These are phyloP conservation scores for Aurelia coerulea DNA, from an alignment of 30 jellyfish, hydroid and myxozoan genomes.

Conservation along the genomic window DNA sequence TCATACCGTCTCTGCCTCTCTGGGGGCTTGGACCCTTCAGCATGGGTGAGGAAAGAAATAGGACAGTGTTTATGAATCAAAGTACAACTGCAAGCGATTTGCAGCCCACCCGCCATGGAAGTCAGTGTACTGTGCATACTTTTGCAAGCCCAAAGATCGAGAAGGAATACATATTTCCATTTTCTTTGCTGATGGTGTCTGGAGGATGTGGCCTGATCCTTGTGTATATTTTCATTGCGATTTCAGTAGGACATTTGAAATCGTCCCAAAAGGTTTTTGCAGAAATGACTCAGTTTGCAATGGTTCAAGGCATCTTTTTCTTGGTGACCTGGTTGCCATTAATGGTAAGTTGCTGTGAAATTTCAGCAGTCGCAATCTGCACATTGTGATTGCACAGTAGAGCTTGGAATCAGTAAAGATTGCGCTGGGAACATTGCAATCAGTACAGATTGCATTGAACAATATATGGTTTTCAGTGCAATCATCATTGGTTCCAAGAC, in stretches of 20 bases:
- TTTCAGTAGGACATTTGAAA: conserved; percentile 35
- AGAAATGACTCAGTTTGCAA: conserved; percentile 54
- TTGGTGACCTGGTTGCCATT: conserved; percentile 65
- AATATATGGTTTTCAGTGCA: background rate
- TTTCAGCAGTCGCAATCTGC: too few species aligned
- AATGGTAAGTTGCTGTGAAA: conserved; percentile 25
- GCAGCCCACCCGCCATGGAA: background rate
- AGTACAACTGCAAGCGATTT: background rate
- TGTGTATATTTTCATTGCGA: conserved; percentile 23
- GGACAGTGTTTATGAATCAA: background rate
- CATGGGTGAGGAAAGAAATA: background rate
- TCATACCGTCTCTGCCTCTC: conserved; percentile 47
- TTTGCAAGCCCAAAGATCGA: conserved; percentile 61
- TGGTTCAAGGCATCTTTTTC: conserved; percentile 61
- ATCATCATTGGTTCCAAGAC: background rate
- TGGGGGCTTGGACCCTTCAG: conserved; percentile 70
- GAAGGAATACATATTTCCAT: conserved; percentile 56
- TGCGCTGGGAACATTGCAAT: too few species aligned
- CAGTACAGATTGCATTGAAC: background rate
- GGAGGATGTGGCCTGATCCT: conserved; percentile 63
- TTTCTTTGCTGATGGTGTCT: conserved; percentile 63
- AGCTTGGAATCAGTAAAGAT: too few species aligned
- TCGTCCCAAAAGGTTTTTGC: conserved; percentile 42
- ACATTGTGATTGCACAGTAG: too few species aligned
- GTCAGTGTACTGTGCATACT: conserved; percentile 43